Evolutionary conservation across 2,888 invertebrate genomes (phyloP), one percentile per base, ranked within the genome.

Genomic region (Pyrrhia umbra): DNA sequence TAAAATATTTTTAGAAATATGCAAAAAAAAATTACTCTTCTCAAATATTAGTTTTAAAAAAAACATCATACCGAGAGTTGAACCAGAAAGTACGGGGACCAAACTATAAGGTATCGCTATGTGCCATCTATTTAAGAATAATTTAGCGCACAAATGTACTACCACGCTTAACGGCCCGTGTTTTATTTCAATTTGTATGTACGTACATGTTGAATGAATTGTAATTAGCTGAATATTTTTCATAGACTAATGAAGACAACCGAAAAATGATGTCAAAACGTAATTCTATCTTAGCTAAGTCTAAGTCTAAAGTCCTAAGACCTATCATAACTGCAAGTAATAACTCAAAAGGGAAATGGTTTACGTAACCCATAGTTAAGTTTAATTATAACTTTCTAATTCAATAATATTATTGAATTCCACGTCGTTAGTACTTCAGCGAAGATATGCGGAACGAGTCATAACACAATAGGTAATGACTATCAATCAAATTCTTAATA

Each of bases 71-170:
- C 63, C 58, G 67, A 73, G 15, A 74, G 69, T 68, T 68, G 79
- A 79, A 63, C 81, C 79, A 88, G 83, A 88, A 87, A 87, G 85
- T 86, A 83, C 85, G 89, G 92, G 88, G 92, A 92, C 91, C 92
- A 91, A 92, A 88, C 84, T 84, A 58, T 75, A 72, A 71, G 65
- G 39, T 81, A 83, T 86, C 83, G 85, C 81, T 83, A 88, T 84
- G 90, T 91, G 90, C 90, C 91, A 91, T 91, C 85, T 89, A 86
- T 84, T 80, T 89, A 86, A 84, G 80, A 75, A 70, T 79, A 65
- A 75, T 80, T 77, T 70, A 70, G 64, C 72, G 80, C 80, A 73
- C 78, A 79, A 78, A 56, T 59, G 16, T 49, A 59, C 69, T 68
- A 52, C 61, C 64, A 58, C 30, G 73, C 49, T 50, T 55, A 21